Percentiles rank a stretch among this genome's conserved stretches.
phyloP scores from a whole-genome alignment of 1,140 invertebrate genomes.

The Protaetia brevitarsis region DNA sequence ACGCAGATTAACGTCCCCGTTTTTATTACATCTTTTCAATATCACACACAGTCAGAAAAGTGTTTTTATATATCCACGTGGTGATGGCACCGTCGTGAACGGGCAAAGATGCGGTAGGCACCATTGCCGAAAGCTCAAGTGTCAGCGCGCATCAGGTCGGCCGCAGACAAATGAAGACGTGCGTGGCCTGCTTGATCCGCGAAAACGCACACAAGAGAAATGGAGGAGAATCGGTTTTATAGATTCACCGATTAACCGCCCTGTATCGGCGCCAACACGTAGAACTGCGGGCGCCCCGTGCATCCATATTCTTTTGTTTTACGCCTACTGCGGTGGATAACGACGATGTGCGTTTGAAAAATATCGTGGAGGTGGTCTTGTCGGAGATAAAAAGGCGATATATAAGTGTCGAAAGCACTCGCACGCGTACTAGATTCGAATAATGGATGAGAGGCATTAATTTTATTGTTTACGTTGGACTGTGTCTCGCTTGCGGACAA shows the following conservation, averaged over 20 bases:
- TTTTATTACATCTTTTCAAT: too few relatives aligned
- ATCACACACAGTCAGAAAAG: too few relatives aligned
- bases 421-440: too few relatives aligned
- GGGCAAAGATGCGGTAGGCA: neutral
- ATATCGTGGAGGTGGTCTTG: too few relatives aligned
- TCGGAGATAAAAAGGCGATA: too few relatives aligned
- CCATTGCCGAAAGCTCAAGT: constrained; percentile 16
- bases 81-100: too few relatives aligned
- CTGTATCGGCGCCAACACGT: constrained; percentile 3
- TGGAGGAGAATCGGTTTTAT: constrained; percentile 19
- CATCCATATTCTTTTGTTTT: neutral
- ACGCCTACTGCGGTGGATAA: neutral
- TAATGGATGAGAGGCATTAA: too few relatives aligned
- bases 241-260: neutral
- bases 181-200: constrained; percentile 15
- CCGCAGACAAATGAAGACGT: constrained; percentile 23
- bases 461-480: too few relatives aligned
- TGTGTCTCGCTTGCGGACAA: too few relatives aligned
- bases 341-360: neutral
- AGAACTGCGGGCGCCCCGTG: neutral
- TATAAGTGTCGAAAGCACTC: too few relatives aligned
- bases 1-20: too few relatives aligned
- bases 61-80: too few relatives aligned
- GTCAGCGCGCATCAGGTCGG: constrained; percentile 17
- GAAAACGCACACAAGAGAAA: constrained; percentile 14